Base-by-base conservation (phyloP, 2,113 vertebrate genomes). In the Hystrix cristata region DNA sequence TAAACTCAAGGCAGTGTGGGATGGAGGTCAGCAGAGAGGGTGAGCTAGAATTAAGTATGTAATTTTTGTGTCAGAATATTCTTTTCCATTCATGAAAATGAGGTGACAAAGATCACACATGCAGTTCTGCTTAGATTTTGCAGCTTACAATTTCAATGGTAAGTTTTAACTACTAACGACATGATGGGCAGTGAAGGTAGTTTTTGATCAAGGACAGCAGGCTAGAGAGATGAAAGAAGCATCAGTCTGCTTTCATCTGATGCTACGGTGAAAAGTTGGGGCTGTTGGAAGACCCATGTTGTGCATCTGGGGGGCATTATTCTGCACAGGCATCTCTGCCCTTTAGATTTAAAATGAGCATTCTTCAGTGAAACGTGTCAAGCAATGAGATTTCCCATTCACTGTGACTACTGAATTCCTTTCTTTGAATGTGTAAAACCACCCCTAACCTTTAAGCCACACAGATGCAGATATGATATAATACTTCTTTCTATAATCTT, bases 1-100 rank as follows among this genome's bases (percentile, higher is more conserved):
- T 98, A 98, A 99, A 99, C 99, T 99, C 99, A 99, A 99, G 99
- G 99, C 99, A 98, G 98, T 98, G 98, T 98, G 91, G 98, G 99
- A 99, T 97, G 99, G 99, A 99, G 99, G 99, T 99, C 99, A 99
- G 98, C 98, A 85, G 98, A 97, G 99, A 99, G 99, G 99, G 99
- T 99, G 99, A 99, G 99, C 98, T 98, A 98, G 99, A 99, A 99
- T 99, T 99, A 99, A 99, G 99, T 99, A 99, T 99, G 99, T 99
- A 99, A 99, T 99, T 99, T 99, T 99, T 98, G 98, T 99, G 99
- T 99, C 99, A 99, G 99, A 99, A 99, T 99, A 99, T 99, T 99
- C 99, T 98, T 99, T 99, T 99, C 97, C 99, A 99, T 99, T 99
- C 99, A 99, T 99, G 99, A 99, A 99, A 99, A 99, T 98, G 99